phyloP scores from a whole-genome alignment of 2,888 invertebrate genomes.

The Papilio demoleus region DNA sequence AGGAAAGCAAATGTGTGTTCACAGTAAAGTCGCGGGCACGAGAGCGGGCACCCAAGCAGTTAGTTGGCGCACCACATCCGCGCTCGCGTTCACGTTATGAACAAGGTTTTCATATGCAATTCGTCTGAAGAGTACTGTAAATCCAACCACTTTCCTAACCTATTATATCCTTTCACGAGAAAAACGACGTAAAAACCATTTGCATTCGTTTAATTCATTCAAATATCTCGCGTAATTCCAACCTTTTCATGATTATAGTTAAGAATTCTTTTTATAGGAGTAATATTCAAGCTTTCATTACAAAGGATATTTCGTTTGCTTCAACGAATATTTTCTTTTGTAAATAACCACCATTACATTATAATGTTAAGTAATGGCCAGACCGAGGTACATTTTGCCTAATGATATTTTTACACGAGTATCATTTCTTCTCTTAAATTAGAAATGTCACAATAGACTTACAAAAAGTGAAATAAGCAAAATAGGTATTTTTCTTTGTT shows the following conservation, averaged over 20 bases:
- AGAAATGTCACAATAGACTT: constrained; percentile 17
- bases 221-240: neutral
- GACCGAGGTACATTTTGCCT: constrained; percentile 25
- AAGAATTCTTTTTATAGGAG: constrained; percentile 25
- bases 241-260: constrained; percentile 9
- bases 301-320: constrained; percentile 30
- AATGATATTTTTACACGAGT: constrained; percentile 29
- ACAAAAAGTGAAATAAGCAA: neutral
- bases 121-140: neutral
- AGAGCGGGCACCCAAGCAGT: too few species aligned
- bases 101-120: constrained; percentile 3
- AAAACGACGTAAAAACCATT: neutral
- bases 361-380: constrained; percentile 35
- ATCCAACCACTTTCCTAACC: neutral
- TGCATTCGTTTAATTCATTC: constrained; percentile 10
- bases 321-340: constrained; percentile 33
- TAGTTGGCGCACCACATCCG: too few species aligned
- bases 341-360: constrained; percentile 36
- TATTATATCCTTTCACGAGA: neutral
- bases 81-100: too few species aligned
- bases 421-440: constrained; percentile 15
- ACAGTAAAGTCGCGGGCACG: too few species aligned
- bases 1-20: too few species aligned
- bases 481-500: neutral
- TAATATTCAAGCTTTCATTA: constrained; percentile 33